phyloP scores from a whole-genome alignment of 37 sponge, comb jelly and placozoan genomes.

The Cladorhizidae sp. region DNA sequence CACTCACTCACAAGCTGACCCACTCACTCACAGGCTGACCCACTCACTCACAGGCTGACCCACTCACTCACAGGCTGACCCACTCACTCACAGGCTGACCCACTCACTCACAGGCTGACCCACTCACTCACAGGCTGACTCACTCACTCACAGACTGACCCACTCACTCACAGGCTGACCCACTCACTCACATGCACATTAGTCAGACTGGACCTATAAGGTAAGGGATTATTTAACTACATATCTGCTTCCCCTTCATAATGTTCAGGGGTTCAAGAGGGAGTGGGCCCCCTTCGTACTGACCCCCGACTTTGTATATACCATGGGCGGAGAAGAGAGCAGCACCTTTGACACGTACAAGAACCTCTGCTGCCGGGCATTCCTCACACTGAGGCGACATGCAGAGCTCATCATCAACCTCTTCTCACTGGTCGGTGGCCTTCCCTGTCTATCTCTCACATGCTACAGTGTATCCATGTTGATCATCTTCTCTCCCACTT shows the following conservation, averaged over 20 bases:
- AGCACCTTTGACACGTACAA: constrained; percentile 59
- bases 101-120: no score
- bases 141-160: no score
- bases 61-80: no score
- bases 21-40: no score
- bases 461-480: background rate
- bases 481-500: background rate
- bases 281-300: constrained; percentile 96
- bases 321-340: constrained; percentile 89
- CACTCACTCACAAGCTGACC: no score
- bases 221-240: background rate
- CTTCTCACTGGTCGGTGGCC: constrained; percentile 69
- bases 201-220: background rate
- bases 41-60: no score
- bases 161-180: no score
- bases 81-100: no score
- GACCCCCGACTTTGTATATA: constrained; percentile 93
- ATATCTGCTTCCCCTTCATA: background rate
- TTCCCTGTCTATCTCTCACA: background rate
- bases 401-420: constrained; percentile 86
- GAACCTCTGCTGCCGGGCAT: constrained; percentile 80
- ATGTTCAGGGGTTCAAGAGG: constrained; percentile 77
- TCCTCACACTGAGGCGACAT: constrained; percentile 74
- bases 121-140: no score
- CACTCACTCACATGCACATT: background rate